These are phyloP conservation scores for Chionomys nivalis DNA, from an alignment of 2,113 vertebrate genomes.

Conservation along the genomic window DNA sequence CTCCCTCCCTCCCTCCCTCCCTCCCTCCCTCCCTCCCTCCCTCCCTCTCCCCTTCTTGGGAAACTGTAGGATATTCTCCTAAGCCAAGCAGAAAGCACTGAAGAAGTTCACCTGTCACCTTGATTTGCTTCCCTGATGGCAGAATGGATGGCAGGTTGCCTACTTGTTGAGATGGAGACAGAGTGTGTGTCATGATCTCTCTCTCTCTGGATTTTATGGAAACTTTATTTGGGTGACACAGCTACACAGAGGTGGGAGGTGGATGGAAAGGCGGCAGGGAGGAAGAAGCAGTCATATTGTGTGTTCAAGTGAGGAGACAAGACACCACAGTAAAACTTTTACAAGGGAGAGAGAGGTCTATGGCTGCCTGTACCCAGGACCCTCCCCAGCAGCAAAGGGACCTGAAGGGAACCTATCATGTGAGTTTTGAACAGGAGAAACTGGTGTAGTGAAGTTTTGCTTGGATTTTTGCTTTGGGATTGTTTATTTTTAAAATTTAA, in stretches of 20 bases:
- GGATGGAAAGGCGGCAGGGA: background rate
- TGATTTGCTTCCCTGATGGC: background rate
- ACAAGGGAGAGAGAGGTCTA: background rate
- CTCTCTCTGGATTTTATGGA: background rate
- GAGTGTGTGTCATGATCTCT: no score
- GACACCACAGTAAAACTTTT: background rate
- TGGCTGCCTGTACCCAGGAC: background rate
- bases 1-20: no score
- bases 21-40: no score
- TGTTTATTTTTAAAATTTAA: background rate
- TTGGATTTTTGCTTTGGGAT: background rate
- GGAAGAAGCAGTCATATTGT: background rate
- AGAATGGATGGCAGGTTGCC: no score
- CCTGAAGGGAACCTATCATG: rapidly evolving
- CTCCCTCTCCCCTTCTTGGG: rapidly evolving
- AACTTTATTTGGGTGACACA: background rate
- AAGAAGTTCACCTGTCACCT: rapidly evolving
- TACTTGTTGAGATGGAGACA: background rate
- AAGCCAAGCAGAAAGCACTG: background rate
- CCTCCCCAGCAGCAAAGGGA: background rate
- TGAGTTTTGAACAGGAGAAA: no score
- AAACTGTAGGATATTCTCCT: no score
- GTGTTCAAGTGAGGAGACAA: no score
- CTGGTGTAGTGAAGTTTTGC: background rate
- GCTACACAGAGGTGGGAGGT: no score